A percentile compares a stretch with the other conserved stretches of the same genome.
Conservation (phyloP, 2,888 invertebrate genomes). For the Euphydryas editha region DNA sequence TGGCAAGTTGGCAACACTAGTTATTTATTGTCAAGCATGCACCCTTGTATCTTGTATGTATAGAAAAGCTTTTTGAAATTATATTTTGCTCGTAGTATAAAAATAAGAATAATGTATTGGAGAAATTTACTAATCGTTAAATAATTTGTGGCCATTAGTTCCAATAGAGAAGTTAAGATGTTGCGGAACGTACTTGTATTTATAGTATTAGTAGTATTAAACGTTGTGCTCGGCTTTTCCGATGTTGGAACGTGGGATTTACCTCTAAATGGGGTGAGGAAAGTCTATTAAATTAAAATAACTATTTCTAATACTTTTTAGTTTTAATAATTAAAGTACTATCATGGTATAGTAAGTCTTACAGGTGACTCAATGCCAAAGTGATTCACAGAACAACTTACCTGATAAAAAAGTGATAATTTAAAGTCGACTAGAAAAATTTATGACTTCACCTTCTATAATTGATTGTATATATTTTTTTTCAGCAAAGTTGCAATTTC, state of each 20-base stretch:
- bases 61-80: conserved; percentile 35
- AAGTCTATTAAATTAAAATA: background rate
- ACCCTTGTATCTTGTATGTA: no score
- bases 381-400: background rate
- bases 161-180: conserved; percentile 55
- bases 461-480: conserved; percentile 11
- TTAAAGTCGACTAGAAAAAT: background rate
- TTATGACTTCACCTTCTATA: background rate
- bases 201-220: conserved; percentile 56
- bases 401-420: background rate
- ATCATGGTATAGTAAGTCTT: background rate
- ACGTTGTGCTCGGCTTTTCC: conserved; percentile 75
- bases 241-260: conserved; percentile 88
- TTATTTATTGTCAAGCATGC: conserved; percentile 29
- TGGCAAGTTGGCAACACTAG: no score
- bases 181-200: conserved; percentile 59
- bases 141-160: conserved; percentile 33
- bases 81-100: conserved; percentile 33
- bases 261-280: conserved; percentile 80
- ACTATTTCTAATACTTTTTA: background rate
- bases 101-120: conserved; percentile 44
- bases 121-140: conserved; percentile 29
- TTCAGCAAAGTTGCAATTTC: conserved; percentile 74
- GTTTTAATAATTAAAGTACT: background rate
- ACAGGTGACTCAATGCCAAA: conserved; percentile 7